Conservation (phyloP, 2,113 vertebrate genomes). For the Pluvianellus socialis region DNA sequence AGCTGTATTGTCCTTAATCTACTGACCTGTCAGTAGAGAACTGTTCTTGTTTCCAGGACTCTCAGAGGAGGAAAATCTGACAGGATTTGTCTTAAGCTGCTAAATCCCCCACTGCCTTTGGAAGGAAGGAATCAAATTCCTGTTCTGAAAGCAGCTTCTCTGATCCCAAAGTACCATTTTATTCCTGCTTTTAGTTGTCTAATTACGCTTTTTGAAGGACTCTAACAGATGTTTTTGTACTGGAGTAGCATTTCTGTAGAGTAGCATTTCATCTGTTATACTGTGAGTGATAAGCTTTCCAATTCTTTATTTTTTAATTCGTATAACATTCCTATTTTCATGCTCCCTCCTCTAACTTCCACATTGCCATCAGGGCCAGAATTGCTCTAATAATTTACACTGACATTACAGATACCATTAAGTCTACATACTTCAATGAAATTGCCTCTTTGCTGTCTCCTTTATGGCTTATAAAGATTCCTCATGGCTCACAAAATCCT, state of each 20-base stretch:
- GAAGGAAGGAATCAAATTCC: not conserved
- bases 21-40: not conserved
- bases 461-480: conserved; percentile 73
- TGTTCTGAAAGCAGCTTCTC: not conserved
- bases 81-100: not conserved
- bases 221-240: not conserved
- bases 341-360: conserved; percentile 18
- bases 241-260: not conserved
- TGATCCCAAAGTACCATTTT: not conserved
- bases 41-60: not conserved
- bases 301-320: conserved; percentile 21
- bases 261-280: not conserved
- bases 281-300: not conserved
- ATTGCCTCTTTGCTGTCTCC: conserved; percentile 70
- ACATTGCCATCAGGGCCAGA: conserved; percentile 44
- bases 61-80: not conserved
- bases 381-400: conserved; percentile 74
- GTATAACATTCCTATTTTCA: not conserved
- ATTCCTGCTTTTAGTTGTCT: conserved; percentile 1
- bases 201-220: conserved; percentile 16
- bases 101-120: not conserved
- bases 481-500: conserved; percentile 61
- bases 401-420: conserved; percentile 74
- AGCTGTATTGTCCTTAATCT: not conserved
- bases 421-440: conserved; percentile 71